phyloP scores from a whole-genome alignment of 2,888 invertebrate genomes.

The Cataglyphis livida region DNA sequence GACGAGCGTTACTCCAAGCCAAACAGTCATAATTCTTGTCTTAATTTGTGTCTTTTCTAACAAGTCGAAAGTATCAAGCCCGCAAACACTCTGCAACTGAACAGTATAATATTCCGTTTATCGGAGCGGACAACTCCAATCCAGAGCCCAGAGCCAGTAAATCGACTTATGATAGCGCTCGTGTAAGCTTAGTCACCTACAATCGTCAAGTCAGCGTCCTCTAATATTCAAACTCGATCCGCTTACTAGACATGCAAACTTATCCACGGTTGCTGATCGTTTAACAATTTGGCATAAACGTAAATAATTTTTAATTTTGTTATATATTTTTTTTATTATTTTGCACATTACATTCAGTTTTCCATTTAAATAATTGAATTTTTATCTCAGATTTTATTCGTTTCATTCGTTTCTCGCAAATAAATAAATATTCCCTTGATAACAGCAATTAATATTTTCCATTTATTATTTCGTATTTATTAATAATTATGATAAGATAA shows the following conservation, averaged over 20 bases:
- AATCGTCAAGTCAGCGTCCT: constrained; percentile 19
- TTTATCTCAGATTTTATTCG: background rate
- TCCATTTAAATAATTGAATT: background rate
- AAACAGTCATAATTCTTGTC: background rate
- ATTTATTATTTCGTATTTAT: background rate
- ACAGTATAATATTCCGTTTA: background rate
- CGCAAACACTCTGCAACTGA: background rate
- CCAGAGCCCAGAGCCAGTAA: background rate
- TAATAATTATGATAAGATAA: background rate
- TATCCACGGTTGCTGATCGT: background rate
- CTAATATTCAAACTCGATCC: background rate
- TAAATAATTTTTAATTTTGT: background rate
- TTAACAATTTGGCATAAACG: background rate
- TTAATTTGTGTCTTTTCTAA: background rate
- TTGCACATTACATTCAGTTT: background rate
- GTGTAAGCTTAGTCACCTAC: background rate
- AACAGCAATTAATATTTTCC: background rate
- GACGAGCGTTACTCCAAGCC: constrained; percentile 52
- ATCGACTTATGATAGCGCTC: background rate
- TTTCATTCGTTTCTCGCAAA: background rate
- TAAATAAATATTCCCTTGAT: background rate
- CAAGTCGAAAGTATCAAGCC: background rate
- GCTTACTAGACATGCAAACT: background rate
- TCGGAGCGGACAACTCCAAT: background rate
- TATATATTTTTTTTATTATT: background rate